Percentiles rank a stretch among this genome's conserved stretches.
phyloP scores from a whole-genome alignment of 2,888 invertebrate genomes.

The Hydrotaea cyrtoneurina region DNA sequence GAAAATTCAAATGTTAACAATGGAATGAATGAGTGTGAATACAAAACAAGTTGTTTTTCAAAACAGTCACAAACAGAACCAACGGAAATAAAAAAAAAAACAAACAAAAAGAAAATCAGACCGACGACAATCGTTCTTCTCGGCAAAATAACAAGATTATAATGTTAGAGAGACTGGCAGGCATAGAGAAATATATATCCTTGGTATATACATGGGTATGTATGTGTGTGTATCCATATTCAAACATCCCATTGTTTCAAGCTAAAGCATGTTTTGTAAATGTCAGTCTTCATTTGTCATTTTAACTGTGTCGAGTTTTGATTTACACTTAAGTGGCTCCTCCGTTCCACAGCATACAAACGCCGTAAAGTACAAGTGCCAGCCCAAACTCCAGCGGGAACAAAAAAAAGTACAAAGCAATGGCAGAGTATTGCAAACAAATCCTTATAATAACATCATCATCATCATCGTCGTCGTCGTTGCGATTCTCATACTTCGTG shows the following conservation, averaged over 20 bases:
- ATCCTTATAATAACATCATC: conserved; percentile 22
- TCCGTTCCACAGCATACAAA: background rate
- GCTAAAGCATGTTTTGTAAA: conserved; percentile 76
- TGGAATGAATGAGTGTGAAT: background rate
- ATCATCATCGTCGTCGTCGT: background rate
- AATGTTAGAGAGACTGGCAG: conserved; percentile 45
- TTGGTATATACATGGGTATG: no score
- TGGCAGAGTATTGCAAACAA: conserved; percentile 17
- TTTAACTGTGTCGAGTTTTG: conserved; percentile 67
- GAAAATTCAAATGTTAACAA: background rate
- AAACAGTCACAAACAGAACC: conserved; percentile 50
- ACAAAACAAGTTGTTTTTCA: conserved; percentile 47
- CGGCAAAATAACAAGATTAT: conserved; percentile 54
- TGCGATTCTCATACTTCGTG: background rate
- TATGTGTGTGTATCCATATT: no score
- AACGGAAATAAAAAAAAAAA: conserved; percentile 33
- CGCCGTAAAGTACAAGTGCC: background rate
- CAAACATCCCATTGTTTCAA: conserved; percentile 43
- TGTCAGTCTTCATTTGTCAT: conserved; percentile 80
- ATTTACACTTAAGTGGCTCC: conserved; percentile 67
- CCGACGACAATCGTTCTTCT: background rate
- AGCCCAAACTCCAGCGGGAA: background rate
- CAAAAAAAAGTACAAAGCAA: background rate
- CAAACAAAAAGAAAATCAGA: no score
- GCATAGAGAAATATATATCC: background rate